phyloP scores from a whole-genome alignment of 2,113 vertebrate species.

The Pipa parva region DNA sequence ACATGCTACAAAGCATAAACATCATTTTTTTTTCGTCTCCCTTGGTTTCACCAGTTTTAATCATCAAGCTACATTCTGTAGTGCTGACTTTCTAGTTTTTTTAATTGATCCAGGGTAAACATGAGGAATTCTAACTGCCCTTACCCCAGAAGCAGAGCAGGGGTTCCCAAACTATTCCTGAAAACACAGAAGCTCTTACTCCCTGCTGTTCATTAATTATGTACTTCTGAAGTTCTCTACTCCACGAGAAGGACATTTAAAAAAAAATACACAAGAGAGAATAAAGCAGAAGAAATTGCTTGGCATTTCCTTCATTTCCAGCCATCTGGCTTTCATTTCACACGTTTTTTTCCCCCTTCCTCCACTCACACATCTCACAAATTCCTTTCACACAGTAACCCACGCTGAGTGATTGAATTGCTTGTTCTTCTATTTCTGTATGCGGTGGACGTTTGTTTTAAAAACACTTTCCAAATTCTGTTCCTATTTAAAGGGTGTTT shows the following conservation, averaged over 20 bases:
- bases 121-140: slow-evolving; percentile 1
- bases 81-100: background rate
- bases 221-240: slow-evolving; percentile 57
- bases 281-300: slow-evolving; percentile 61
- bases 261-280: slow-evolving; percentile 60
- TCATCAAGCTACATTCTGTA: background rate
- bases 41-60: background rate
- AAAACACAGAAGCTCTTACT: slow-evolving; percentile 28
- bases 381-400: slow-evolving; percentile 57
- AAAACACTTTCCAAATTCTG: slow-evolving; percentile 21
- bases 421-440: slow-evolving; percentile 39
- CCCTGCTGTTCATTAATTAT: slow-evolving; percentile 43
- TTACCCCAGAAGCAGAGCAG: background rate
- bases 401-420: slow-evolving; percentile 36
- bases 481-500: slow-evolving; percentile 22
- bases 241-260: slow-evolving; percentile 50
- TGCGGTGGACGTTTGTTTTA: slow-evolving; percentile 24
- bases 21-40: background rate
- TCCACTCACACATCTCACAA: slow-evolving; percentile 54
- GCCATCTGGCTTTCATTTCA: slow-evolving; percentile 67
- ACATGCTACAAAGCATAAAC: background rate
- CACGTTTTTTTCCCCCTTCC: slow-evolving; percentile 48
- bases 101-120: background rate
- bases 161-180: slow-evolving; percentile 29
- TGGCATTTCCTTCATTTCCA: slow-evolving; percentile 63